Base-by-base conservation (phyloP, 2,113 vertebrate genomes). In the Chaetops frenatus region DNA sequence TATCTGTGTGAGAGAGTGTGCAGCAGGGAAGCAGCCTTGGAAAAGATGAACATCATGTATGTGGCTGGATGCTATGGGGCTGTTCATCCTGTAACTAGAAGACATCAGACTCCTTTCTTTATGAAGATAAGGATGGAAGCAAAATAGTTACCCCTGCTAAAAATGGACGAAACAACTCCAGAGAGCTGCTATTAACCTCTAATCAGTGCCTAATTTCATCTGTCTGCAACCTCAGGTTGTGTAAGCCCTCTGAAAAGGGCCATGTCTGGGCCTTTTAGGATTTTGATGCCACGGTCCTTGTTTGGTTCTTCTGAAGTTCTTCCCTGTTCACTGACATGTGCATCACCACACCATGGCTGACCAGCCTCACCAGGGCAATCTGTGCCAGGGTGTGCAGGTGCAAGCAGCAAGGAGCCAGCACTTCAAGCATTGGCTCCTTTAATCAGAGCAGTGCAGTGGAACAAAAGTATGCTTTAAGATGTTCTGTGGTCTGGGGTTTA, bases 261-360 rank as follows among this genome's bases (percentile, higher is more conserved):
- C 2, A 1, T 21, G 17, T 81, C 53, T 45, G 23, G 38, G 22
- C 7, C n/a, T 35, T 36, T 54, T 35, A 61, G 38, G 38, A 47
- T 83, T 92, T 81, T 77, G 35, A 14, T 90, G 64, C 21, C 15
- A 1, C 6, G 1, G 15, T 72, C 10, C 47, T 58, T 56, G 27
- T 71, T 70, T 72, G 38, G 42, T 47, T 33, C 40, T 82, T n/a
- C 48, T 56, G 29, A 78, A 53, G 35, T 8, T 25, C 35, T 78
- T 42, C 35, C 51, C 40, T 27, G 4, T 38, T 12, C 42, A 1
- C 1, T 53, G 36, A 11, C 14, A 64, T 77, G 45, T 82, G 18
- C 36, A 27, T 60, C 22, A 31, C 22, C 28, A 3, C 6, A 2
- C 31, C 10, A 1, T 15, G 10, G 0, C 74, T 57, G 61, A 12